These are phyloP conservation scores for Pristis pectinata DNA, from an alignment of 2,797 vertebrate species.

Conservation along the genomic window DNA sequence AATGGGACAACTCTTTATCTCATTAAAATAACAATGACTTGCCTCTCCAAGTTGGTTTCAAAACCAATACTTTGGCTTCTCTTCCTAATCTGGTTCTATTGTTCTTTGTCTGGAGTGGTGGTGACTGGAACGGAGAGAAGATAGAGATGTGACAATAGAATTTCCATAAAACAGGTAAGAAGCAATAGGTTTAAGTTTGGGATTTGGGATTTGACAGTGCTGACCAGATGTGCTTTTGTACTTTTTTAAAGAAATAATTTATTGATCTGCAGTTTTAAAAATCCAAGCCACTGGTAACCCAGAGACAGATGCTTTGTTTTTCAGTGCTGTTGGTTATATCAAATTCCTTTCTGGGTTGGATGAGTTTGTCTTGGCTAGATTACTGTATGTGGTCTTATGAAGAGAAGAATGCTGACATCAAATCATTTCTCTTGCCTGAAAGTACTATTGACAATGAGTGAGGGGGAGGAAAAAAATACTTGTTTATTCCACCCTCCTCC, in stretches of 20 bases:
- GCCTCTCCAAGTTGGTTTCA: background rate
- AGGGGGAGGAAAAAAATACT: background rate
- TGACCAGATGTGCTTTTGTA: background rate
- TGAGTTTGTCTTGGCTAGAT: background rate
- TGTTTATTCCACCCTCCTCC: background rate
- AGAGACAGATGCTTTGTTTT: background rate
- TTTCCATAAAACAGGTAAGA: background rate
- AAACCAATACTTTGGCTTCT: background rate
- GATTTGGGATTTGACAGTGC: too few species aligned
- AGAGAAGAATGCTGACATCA: background rate
- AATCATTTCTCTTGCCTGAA: background rate
- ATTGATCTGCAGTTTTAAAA: background rate
- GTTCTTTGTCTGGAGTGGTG: background rate
- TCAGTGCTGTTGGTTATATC: background rate
- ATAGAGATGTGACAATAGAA: background rate
- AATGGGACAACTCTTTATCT: background rate
- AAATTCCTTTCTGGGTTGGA: constrained; percentile 11
- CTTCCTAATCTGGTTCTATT: background rate
- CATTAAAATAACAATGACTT: background rate
- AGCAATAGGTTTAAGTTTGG: background rate
- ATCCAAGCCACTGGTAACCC: background rate
- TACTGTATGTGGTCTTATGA: background rate
- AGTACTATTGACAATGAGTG: background rate
- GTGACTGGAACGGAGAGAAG: background rate
- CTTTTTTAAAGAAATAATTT: background rate